Evolutionary conservation across 2,888 invertebrate genomes (phyloP).

Genomic region (Eledona agricola): DNA sequence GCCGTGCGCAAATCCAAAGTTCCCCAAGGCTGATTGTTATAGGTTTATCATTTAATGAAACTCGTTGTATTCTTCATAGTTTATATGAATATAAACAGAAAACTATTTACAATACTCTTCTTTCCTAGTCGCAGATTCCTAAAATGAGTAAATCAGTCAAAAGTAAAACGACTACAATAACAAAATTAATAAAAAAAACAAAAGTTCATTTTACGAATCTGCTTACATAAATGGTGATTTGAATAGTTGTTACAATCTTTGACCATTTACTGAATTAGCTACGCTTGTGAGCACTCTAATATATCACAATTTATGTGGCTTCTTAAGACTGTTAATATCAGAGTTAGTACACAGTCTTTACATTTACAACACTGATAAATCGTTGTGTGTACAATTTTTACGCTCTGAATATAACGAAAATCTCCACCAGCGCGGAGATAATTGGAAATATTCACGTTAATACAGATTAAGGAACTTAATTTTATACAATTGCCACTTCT

Average conservation of each 20-base stretch:
- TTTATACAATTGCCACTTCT: conserved; percentile 30
- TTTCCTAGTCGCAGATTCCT: conserved; percentile 45
- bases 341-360: conserved; percentile 35
- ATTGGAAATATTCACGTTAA: conserved; percentile 5
- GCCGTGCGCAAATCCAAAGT: conserved; percentile 7
- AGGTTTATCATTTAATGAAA: conserved; percentile 4
- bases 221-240: conserved; percentile 37
- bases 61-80: conserved; percentile 42
- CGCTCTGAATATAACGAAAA: conserved; percentile 5
- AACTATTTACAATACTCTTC: conserved; percentile 49
- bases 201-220: conserved; percentile 47
- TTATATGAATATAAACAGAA: conserved; percentile 47
- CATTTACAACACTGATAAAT: conserved; percentile 23
- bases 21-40: conserved; percentile 1
- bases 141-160: conserved; percentile 51
- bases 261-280: conserved; percentile 45
- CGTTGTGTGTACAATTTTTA: conserved; percentile 26
- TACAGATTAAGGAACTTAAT: conserved; percentile 27
- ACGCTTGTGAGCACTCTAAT: conserved; percentile 58
- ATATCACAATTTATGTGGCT: conserved; percentile 58
- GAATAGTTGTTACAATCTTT: conserved; percentile 21
- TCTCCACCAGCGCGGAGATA: conserved; percentile 7
- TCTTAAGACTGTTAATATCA: conserved; percentile 44
- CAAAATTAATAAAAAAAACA: conserved; percentile 38
- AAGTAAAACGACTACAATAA: conserved; percentile 37